These are phyloP conservation scores for Homarus americanus DNA, from an alignment of 1,140 invertebrate species.

Conservation along the genomic window DNA sequence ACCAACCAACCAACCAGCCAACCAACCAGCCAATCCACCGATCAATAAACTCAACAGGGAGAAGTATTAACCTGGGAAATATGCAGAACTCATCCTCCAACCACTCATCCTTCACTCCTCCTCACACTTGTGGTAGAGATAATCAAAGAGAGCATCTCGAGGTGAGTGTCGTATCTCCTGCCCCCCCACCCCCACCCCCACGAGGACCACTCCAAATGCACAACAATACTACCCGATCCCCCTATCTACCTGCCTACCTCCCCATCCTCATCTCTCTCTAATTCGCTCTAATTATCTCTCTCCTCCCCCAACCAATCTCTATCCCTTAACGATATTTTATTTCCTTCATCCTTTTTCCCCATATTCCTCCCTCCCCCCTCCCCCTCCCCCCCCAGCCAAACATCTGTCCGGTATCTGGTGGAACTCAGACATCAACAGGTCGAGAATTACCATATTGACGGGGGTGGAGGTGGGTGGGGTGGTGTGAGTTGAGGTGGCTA, in stretches of 20 bases:
- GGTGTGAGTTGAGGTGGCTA: too few relatives aligned
- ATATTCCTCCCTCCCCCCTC: too few relatives aligned
- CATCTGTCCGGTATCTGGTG: too few relatives aligned
- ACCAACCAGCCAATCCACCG: too few relatives aligned
- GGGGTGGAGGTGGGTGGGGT: too few relatives aligned
- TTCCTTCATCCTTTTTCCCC: too few relatives aligned
- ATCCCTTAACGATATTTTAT: too few relatives aligned
- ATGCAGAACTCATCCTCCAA: neutral
- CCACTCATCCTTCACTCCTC: neutral
- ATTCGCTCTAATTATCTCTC: too few relatives aligned
- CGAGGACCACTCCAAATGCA: constrained; percentile 15
- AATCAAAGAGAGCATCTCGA: constrained; percentile 5
- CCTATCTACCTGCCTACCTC: neutral
- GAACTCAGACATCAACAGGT: too few relatives aligned
- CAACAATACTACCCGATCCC: neutral
- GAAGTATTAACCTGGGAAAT: neutral
- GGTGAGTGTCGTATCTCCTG: neutral
- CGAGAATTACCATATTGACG: too few relatives aligned
- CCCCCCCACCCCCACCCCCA: neutral
- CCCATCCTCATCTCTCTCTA: neutral
- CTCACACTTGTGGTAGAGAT: neutral
- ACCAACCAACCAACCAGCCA: too few relatives aligned
- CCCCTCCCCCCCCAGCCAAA: too few relatives aligned
- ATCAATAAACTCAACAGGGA: neutral
- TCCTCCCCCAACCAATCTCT: neutral